Evolutionary conservation across 2,888 invertebrate species (phyloP).

Genomic region (Sinohyriopsis cumingii): DNA sequence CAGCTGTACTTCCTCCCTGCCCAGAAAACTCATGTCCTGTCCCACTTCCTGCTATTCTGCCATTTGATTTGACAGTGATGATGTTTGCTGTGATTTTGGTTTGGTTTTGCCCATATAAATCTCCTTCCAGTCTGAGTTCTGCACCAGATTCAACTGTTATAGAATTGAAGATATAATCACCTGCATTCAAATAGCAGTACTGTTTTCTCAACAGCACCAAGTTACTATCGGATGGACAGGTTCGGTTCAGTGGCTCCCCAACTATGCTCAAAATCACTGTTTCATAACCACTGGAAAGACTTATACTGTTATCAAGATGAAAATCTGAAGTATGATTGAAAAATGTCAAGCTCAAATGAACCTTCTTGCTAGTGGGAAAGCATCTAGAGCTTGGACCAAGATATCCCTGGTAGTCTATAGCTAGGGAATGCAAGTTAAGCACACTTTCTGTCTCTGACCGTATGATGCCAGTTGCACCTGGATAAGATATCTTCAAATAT

Average conservation of each 20-base stretch:
- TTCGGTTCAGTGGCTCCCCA: too few relatives aligned
- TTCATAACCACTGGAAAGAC: slow-evolving; percentile 10
- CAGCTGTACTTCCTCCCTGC: slow-evolving; percentile 28
- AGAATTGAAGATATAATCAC: slow-evolving; percentile 27
- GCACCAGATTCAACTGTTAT: slow-evolving; percentile 48
- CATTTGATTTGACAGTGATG: slow-evolving; percentile 40
- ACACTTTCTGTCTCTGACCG: too few relatives aligned
- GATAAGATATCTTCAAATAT: slow-evolving; percentile 28
- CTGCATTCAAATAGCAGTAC: slow-evolving; percentile 37
- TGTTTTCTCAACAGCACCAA: slow-evolving; percentile 36
- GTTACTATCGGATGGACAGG: slow-evolving; percentile 13
- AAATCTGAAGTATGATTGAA: slow-evolving; percentile 33
- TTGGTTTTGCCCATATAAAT: slow-evolving; percentile 25
- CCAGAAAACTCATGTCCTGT: slow-evolving; percentile 39
- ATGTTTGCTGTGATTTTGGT: slow-evolving; percentile 42
- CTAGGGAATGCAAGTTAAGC: slow-evolving; percentile 24
- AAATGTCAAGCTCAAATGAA: slow-evolving; percentile 14
- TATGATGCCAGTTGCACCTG: slow-evolving; percentile 18
- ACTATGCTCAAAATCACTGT: slow-evolving; percentile 3
- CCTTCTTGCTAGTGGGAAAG: slow-evolving; percentile 16
- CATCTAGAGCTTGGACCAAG: slow-evolving; percentile 31
- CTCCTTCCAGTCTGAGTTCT: slow-evolving; percentile 40
- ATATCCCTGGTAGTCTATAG: slow-evolving; percentile 35
- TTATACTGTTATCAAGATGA: slow-evolving; percentile 19
- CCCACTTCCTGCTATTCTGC: slow-evolving; percentile 42